These are phyloP conservation scores for Tyria jacobaeae DNA, from an alignment of 2,888 invertebrate genomes.

Conservation along the genomic window DNA sequence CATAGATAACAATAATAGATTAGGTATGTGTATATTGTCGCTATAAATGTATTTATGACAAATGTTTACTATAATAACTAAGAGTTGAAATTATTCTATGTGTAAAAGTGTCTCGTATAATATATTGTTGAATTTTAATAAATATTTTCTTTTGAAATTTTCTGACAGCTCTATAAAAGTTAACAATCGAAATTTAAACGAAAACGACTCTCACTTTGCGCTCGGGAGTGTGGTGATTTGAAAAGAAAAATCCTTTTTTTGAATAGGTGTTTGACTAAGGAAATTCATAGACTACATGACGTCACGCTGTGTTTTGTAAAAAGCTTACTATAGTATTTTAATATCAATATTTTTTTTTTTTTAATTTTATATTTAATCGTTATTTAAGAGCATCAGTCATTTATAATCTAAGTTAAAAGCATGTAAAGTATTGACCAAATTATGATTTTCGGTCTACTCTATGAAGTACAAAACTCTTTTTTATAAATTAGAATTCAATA, in stretches of 20 bases:
- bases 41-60: not conserved
- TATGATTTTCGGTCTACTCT: no score
- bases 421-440: no score
- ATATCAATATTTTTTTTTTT: no score
- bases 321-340: no score
- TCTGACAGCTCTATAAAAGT: not conserved
- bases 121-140: not conserved
- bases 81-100: constrained; percentile 2
- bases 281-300: no score
- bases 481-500: no score
- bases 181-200: no score
- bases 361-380: not conserved
- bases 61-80: not conserved
- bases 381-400: not conserved
- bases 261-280: no score
- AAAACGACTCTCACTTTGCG: not conserved
- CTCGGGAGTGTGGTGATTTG: not conserved
- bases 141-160: not conserved
- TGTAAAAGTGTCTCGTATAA: constrained; percentile 5
- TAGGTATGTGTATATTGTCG: not conserved
- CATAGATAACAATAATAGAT: constrained; percentile 1
- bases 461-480: no score
- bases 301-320: no score
- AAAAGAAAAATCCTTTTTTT: no score
- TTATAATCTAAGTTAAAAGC: no score